Evolutionary conservation across 2,797 vertebrate genomes (phyloP), one percentile per base, ranked within the genome.

Genomic region (Cryptoblepharus egeriae): DNA sequence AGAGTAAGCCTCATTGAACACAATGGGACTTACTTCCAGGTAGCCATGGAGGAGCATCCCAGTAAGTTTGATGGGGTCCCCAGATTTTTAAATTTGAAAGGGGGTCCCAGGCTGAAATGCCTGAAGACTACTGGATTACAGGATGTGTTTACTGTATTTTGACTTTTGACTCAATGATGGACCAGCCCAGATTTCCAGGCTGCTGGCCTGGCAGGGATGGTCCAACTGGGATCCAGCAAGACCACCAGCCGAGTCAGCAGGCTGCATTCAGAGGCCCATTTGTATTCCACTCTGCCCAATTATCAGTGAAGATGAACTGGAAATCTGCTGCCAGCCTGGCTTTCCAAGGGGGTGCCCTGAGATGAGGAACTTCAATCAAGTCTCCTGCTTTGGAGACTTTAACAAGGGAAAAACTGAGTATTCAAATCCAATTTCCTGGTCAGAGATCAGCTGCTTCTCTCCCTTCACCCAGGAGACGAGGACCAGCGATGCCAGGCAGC

Each of bases 351-450:
- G 32, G 45, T n/a, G 58, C 16, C 77, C 2, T 83, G 73, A 16
- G 35, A 75, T 88, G 72, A 5, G 70, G 37, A 42, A 90, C 75
- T 71, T 63, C 63, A 63, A 2, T 37, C 79, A 63, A 61, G 32
- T 61, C 55, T 24, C 18, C 8, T 3, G 0, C 52, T 30, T 68
- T 75, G 10, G 52, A 67, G 11, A 39, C 42, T 85, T 73, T 69
- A 87, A 52, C 13, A 72, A 35, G 24, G 60, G 30, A 16, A 9
- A 16, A 81, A 86, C 77, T 55, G 5, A 78, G 79, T 9, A 83
- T 84, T 90, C 88, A 88, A 88, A 88, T 77, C 68, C 79, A 81
- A 79, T 90, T 83, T 90, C 91, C 88, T 89, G 85, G 58, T 39
- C 80, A 86, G 86, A 80, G 79, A 70, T 86, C 89, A 90, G 85